Evolutionary conservation across 2,888 invertebrate genomes (phyloP), one percentile per base, ranked within the genome.

Genomic region (Hyalella azteca): DNA sequence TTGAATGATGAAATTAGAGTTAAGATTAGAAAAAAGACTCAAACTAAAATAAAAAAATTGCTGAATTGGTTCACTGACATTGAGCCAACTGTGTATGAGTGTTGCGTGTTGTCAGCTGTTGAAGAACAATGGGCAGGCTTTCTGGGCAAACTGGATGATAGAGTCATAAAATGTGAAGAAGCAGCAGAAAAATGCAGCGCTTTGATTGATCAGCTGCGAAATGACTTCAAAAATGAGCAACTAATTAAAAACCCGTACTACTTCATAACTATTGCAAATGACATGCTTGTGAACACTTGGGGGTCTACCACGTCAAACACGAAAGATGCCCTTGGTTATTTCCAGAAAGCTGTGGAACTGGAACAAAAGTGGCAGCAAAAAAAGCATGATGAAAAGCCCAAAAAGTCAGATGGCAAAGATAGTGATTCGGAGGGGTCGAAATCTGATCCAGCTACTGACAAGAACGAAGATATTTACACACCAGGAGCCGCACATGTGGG

Each of bases 401-500:
- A n/a, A n/a, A n/a, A n/a, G n/a, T n/a, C n/a, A n/a, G n/a, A n/a
- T n/a, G n/a, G n/a, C n/a, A n/a, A n/a, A n/a, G n/a, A n/a, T n/a
- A n/a, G n/a, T n/a, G n/a, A n/a, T n/a, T n/a, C n/a, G 45, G 45
- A 45, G 19, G 45, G 13, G 13, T 1, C 11, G 45, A 45, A 45
- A 1, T 3, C 1, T 1, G 19, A 19, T 59, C 11, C 59, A 59
- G 22, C 13, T n/a, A n/a, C 11, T 15, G 22, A 59, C 13, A n/a
- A 22, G 11, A n/a, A 59, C 1, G 15, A 19, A 11, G 29, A 15
- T 29, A 19, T 1, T 11, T 59, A 2, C 22, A n/a, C 26, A 13
- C 59, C 59, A 59, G 59, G 59, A 59, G 59, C 59, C 22, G 59
- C 59, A 29, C 59, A 59, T 59, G 59, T 59, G 11, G 59, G 59